Evolutionary conservation across 2,797 vertebrate genomes (phyloP).

Genomic region (Bradypodion pumilum): DNA sequence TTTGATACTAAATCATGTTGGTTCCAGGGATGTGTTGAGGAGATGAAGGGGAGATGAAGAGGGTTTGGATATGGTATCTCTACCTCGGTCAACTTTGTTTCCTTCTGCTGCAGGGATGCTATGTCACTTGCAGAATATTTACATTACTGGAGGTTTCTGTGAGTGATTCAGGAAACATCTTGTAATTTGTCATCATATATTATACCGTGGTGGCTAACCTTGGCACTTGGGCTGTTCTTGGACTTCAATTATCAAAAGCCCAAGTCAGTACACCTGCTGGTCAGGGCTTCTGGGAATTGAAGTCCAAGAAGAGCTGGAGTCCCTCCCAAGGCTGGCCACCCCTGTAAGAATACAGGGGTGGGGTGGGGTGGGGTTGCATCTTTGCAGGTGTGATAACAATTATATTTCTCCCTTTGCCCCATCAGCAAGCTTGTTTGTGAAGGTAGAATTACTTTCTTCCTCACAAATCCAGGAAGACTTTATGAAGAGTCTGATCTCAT

Average conservation of each 20-base stretch:
- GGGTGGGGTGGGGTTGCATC: too few relatives aligned
- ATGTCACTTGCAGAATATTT: neutral
- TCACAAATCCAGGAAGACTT: neutral
- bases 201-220: too few relatives aligned
- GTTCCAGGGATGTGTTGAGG: neutral
- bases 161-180: neutral
- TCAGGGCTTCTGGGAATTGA: too few relatives aligned
- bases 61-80: neutral
- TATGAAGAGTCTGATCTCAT: neutral
- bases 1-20: neutral
- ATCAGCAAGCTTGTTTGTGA: neutral
- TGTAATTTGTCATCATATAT: too few relatives aligned
- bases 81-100: neutral
- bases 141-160: neutral
- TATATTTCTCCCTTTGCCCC: neutral
- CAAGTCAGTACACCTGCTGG: too few relatives aligned
- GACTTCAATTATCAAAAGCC: too few relatives aligned
- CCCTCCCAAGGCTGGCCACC: too few relatives aligned
- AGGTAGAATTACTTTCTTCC: neutral
- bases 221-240: too few relatives aligned
- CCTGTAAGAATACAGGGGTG: neutral
- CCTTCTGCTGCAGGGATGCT: neutral
- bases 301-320: too few relatives aligned
- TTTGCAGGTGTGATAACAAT: neutral
- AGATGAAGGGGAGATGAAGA: neutral